Percentiles rank a stretch among this genome's conserved stretches.
These are phyloP conservation scores for Psittacula echo DNA, from an alignment of 2,797 vertebrate species.

Conservation along the genomic window DNA sequence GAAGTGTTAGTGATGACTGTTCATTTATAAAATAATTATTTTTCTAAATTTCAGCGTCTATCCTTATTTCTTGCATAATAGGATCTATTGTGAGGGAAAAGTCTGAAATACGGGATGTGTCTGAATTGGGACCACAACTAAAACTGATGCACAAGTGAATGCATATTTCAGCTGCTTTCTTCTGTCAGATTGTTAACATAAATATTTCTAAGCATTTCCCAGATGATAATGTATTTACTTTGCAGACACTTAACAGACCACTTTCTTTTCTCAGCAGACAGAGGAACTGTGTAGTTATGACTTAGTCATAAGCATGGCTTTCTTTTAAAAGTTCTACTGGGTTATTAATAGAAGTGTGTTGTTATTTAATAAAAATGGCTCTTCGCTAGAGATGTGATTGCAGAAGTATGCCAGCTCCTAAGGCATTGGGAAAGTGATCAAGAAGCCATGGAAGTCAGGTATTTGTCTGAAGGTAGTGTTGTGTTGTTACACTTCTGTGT, in stretches of 20 bases:
- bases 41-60: background rate
- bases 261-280: background rate
- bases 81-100: background rate
- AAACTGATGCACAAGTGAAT: background rate
- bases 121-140: background rate
- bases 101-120: background rate
- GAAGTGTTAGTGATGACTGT: background rate
- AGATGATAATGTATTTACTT: background rate
- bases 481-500: background rate
- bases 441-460: background rate
- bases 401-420: background rate
- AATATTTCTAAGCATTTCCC: background rate
- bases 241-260: background rate
- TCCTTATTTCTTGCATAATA: background rate
- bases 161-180: background rate
- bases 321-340: background rate
- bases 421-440: background rate
- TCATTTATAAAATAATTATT: slow-evolving; percentile 21
- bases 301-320: background rate
- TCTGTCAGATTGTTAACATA: background rate
- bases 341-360: background rate
- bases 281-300: background rate
- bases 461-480: background rate
- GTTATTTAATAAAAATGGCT: background rate
- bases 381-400: background rate